These are phyloP conservation scores for Tenualosa ilisha DNA, from an alignment of 2,797 vertebrate species.

Conservation along the genomic window DNA sequence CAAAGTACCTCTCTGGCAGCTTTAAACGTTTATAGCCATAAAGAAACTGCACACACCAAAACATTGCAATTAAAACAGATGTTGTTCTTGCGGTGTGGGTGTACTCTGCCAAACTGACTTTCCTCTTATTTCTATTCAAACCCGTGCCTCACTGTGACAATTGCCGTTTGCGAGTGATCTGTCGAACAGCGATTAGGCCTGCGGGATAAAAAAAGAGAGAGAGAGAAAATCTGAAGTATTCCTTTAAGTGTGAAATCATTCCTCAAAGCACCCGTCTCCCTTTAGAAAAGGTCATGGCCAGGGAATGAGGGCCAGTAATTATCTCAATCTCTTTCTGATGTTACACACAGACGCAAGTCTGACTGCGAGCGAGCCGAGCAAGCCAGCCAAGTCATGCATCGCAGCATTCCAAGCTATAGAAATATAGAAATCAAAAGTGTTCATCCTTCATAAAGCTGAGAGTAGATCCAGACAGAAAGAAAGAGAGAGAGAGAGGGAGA, in stretches of 20 bases:
- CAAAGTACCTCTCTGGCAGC: not conserved
- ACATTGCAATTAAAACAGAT: not conserved
- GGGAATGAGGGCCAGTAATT: not conserved
- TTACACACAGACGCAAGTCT: slow-evolving; percentile 36
- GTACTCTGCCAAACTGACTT: not conserved
- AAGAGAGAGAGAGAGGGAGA: not conserved
- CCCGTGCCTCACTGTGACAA: not conserved
- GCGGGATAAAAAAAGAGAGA: not conserved
- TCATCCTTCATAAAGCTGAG: slow-evolving; percentile 29
- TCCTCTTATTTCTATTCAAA: not conserved
- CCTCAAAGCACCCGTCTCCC: not conserved
- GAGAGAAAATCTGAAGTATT: not conserved
- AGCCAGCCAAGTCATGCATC: not conserved
- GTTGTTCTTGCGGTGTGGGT: no score
- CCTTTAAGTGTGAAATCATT: slow-evolving; percentile 11
- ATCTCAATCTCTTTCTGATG: not conserved
- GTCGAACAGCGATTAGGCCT: not conserved
- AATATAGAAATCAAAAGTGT: slow-evolving; percentile 21
- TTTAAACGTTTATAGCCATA: not conserved
- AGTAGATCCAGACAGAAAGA: not conserved
- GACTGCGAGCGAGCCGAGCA: not conserved
- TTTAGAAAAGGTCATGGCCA: not conserved
- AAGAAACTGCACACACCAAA: not conserved
- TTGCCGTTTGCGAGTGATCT: not conserved
- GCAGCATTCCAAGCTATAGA: not conserved